phyloP scores from a whole-genome alignment of 2,888 invertebrate genomes.

The Chironomus tentans region DNA sequence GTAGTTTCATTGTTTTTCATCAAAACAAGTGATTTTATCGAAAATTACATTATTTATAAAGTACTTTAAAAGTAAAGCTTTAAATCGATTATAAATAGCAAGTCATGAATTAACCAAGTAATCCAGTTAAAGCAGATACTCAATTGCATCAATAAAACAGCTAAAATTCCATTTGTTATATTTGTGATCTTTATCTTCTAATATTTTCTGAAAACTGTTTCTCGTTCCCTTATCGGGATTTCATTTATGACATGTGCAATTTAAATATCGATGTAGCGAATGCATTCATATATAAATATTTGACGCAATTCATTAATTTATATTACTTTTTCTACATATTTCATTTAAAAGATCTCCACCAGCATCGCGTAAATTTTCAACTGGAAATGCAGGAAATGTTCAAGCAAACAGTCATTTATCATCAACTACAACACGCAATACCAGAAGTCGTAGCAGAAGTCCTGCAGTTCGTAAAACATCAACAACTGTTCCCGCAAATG shows the following conservation, averaged over 20 bases:
- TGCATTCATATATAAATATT: background rate
- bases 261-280: background rate
- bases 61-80: background rate
- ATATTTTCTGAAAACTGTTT: background rate
- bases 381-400: slow-evolving; percentile 31
- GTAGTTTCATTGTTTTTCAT: background rate
- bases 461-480: slow-evolving; percentile 45
- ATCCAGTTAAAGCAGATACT: too few species aligned
- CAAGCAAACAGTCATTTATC: slow-evolving; percentile 33
- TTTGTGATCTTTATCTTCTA: too few species aligned
- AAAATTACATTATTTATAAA: background rate
- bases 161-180: too few species aligned
- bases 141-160: too few species aligned
- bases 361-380: slow-evolving; percentile 36
- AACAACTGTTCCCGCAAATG: slow-evolving; percentile 36
- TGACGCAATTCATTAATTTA: background rate
- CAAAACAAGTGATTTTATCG: too few species aligned
- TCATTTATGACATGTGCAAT: background rate
- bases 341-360: slow-evolving; percentile 39
- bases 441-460: slow-evolving; percentile 44
- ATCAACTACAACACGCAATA: slow-evolving; percentile 28
- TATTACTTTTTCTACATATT: too few species aligned
- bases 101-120: too few species aligned
- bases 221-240: background rate
- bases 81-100: background rate